Base-by-base conservation (phyloP, 2,888 invertebrate genomes). In the Tubiluchus corallicola region DNA sequence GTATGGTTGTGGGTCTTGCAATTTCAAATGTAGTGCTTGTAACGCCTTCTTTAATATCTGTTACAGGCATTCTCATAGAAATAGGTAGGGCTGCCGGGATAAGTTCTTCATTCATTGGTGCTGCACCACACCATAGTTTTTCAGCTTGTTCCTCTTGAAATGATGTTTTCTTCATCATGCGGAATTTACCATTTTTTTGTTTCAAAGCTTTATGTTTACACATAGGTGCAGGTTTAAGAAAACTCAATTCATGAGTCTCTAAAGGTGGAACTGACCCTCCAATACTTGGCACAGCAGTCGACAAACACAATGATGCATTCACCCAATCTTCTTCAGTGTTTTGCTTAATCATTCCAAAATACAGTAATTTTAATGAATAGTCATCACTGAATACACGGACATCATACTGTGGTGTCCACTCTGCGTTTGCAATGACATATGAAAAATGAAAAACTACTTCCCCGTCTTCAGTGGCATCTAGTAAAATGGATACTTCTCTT, bases 381-480 rank as follows among this genome's bases (percentile, higher is more conserved):
- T 53, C 57, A 49, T 48, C 54, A 41, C 56, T 53, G 50, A 47
- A 57, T 21, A 64, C 64, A n/a, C 66, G 54, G 42, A 67, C 58
- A 49, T 67, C 65, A 48, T 66, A 66, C 45, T 57, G 54, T 9
- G 66, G 64, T 4, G 55, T 54, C 66, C 66, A 66, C n/a, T 53
- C 55, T n/a, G 62, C 64, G 46, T 59, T 55, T 44, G 53, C 53
- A 1, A 66, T 65, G 40, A 62, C 57, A 45, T 64, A 64, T 13
- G 62, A 58, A 15, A 64, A 53, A 44, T 49, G 50, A 17, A 63
- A 52, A 21, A 54, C 54, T 4, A 61, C 55, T 16, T 53, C 53
- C 2, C 50, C 44, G 17, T 49, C 55, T 17, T 53, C 53, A 17
- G 53, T 50, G 38, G 54, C 53, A 42, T 62, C 62, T 38, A 63